Conservation (phyloP, 2,888 invertebrate species). For the Perdita meconis region DNA sequence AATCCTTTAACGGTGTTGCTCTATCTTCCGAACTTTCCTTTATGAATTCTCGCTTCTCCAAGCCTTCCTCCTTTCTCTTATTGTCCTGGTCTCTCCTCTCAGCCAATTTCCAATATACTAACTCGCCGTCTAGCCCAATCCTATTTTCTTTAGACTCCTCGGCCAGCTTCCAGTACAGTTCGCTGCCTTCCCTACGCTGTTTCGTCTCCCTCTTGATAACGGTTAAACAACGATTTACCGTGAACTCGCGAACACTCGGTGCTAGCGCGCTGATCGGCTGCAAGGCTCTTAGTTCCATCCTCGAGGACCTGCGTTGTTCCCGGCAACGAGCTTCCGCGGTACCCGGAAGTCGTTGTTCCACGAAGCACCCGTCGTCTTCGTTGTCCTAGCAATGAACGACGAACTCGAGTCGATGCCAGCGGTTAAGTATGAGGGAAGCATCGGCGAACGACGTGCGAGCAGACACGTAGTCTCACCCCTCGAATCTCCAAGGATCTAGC, state of each 20-base stretch:
- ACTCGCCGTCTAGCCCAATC: constrained; percentile 16
- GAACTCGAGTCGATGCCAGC: constrained; percentile 51
- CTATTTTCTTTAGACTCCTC: constrained; percentile 14
- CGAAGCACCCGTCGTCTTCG: constrained; percentile 47
- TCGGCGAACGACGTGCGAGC: constrained; percentile 52
- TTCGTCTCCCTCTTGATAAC: background rate
- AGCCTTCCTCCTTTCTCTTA: too few relatives aligned
- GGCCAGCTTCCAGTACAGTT: constrained; percentile 14
- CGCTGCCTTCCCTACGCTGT: background rate
- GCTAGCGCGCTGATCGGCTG: constrained; percentile 54
- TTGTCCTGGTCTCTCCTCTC: background rate
- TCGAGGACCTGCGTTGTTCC: constrained; percentile 60
- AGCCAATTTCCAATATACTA: constrained; percentile 7
- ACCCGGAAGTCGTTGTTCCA: constrained; percentile 60
- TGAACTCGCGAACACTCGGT: constrained; percentile 47
- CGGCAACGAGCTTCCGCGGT: constrained; percentile 50
- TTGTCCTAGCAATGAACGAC: constrained; percentile 58
- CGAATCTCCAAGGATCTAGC: background rate
- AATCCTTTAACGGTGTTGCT: constrained; percentile 14
- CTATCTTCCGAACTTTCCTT: background rate
- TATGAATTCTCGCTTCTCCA: too few relatives aligned
- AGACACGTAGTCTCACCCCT: constrained; percentile 9
- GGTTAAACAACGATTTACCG: constrained; percentile 7
- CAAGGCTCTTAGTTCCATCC: constrained; percentile 69
- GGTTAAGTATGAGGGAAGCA: constrained; percentile 61